A percentile compares a stretch with the other conserved stretches of the same genome.
These are phyloP conservation scores for Falcaria lacertinaria DNA, from an alignment of 2,888 invertebrate species.

Conservation along the genomic window DNA sequence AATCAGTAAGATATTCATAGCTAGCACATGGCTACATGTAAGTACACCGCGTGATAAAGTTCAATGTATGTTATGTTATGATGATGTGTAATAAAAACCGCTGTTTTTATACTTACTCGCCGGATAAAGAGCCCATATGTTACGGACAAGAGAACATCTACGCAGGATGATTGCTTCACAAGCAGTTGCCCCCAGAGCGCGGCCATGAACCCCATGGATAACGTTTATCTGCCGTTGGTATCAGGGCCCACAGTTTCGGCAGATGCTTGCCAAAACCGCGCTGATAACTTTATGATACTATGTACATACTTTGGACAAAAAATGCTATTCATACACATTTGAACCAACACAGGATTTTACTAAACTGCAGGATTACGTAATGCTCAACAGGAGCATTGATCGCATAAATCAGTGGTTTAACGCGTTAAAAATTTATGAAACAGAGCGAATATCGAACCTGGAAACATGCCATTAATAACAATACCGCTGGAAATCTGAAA, in stretches of 20 bases:
- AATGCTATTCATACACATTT: background rate
- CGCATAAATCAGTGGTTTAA: too few relatives aligned
- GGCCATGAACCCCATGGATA: slow-evolving; percentile 60
- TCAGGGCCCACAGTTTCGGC: slow-evolving; percentile 57
- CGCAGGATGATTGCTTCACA: slow-evolving; percentile 42
- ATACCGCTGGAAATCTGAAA: too few relatives aligned
- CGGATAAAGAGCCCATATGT: slow-evolving; percentile 37
- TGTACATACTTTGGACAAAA: slow-evolving; percentile 13
- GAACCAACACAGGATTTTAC: background rate
- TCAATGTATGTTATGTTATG: slow-evolving; percentile 35
- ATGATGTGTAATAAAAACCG: slow-evolving; percentile 27
- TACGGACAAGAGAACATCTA: slow-evolving; percentile 29
- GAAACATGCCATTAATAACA: too few relatives aligned
- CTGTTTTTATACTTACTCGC: slow-evolving; percentile 34
- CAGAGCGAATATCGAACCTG: too few relatives aligned
- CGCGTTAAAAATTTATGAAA: too few relatives aligned
- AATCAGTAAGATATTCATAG: slow-evolving; percentile 12
- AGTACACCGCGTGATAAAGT: slow-evolving; percentile 42
- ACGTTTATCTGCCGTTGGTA: slow-evolving; percentile 56
- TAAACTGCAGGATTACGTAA: background rate
- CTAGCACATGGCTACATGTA: slow-evolving; percentile 36
- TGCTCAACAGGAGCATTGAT: background rate
- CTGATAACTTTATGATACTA: slow-evolving; percentile 46
- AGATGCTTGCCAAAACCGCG: slow-evolving; percentile 61
- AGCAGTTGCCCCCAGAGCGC: slow-evolving; percentile 37